Evolutionary conservation across 2,797 vertebrate genomes (phyloP), one percentile per base, ranked within the genome.

Genomic region (Eospalax fontanierii): DNA sequence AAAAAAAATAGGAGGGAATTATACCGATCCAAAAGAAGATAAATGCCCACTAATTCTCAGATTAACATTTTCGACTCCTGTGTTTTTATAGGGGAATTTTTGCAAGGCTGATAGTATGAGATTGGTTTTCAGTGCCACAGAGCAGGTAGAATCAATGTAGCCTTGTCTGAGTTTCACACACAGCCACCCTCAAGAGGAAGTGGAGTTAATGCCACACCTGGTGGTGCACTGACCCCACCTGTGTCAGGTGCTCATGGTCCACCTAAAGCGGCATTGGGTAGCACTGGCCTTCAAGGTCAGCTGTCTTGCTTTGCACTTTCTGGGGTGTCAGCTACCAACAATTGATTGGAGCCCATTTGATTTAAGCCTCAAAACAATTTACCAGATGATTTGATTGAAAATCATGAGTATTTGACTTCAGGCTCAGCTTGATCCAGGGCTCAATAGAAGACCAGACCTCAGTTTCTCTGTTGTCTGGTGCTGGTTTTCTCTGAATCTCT

Each of bases 21-120:
- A 90, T 94, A 96, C 84, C 0, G 93, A 96, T 97, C 97, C 97
- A 91, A 94, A 92, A 92, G 88, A 95, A 97, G 98, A 97, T 96
- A 97, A 98, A 98, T 98, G 97, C 95, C 89, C 97, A 94, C 96
- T 97, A 97, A 97, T 98, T 98, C 97, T 95, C 54, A 92, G 93
- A 80, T 96, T 96, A 50, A 96, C 84, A 97, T 97, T 96, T 96
- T 97, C 89, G 43, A 93, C 94, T 95, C 93, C 83, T 68, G 83
- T 95, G 82, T 95, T 97, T 97, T 96, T 80, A 95, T 88, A 93
- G 90, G 81, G 71, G 84, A 81, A 65, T 96, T 96, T 97, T 93
- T 82, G 91, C 96, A 75, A 2, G 35, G 61, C 95, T 78, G 95
- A 91, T 95, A 95, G 91, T 18, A 61, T 86, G 95, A 83, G 95